Conservation (phyloP, 2,113 vertebrate species). For the Thunnus maccoyii region DNA sequence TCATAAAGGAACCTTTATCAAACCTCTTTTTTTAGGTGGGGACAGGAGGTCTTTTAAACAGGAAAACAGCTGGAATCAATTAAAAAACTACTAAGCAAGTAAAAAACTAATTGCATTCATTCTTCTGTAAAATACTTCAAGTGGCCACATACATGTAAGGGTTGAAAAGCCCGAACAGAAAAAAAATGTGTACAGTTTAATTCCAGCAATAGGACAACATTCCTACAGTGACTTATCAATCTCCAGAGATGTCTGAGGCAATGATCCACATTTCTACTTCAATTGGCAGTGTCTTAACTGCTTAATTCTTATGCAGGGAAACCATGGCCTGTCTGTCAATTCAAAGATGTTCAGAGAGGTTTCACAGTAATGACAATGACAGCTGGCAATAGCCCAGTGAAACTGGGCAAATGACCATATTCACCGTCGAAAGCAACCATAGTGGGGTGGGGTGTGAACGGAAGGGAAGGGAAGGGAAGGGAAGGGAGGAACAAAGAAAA, state of each 20-base stretch:
- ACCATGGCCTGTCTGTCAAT: constrained; percentile 10
- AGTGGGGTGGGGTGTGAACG: neutral
- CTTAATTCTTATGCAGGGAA: constrained; percentile 1
- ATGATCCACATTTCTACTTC: neutral
- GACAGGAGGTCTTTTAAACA: neutral
- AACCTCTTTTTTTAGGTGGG: too few relatives aligned
- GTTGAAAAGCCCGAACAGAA: too few relatives aligned
- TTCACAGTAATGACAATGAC: constrained; percentile 1
- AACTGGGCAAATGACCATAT: constrained; percentile 18
- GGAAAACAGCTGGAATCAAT: neutral
- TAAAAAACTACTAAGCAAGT: neutral
- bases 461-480: neutral
- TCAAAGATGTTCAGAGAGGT: constrained; percentile 28
- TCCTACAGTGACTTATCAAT: constrained; percentile 6
- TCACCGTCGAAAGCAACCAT: constrained; percentile 1
- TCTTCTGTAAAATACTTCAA: neutral
- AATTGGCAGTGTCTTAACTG: neutral
- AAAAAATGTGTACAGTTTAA: neutral
- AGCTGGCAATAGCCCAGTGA: neutral
- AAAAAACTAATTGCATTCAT: neutral
- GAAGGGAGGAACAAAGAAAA: neutral
- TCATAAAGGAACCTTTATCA: neutral
- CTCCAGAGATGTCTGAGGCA: neutral
- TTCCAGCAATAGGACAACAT: constrained; percentile 11
- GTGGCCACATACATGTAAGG: too few relatives aligned